Base-by-base conservation (phyloP, 2,113 vertebrate genomes). In the Gambusia affinis region DNA sequence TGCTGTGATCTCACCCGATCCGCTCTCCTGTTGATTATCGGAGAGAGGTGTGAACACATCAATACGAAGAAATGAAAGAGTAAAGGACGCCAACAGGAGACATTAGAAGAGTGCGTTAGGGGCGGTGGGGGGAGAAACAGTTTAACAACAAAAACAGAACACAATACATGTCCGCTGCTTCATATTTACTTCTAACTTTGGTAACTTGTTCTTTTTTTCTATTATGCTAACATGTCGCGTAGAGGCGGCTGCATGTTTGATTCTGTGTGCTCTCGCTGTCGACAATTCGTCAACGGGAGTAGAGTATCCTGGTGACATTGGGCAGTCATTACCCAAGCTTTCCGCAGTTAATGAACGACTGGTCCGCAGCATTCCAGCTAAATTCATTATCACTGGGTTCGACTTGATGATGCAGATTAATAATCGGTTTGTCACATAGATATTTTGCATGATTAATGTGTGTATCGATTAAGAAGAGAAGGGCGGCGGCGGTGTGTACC, bases 341-440 rank as follows among this genome's bases (percentile, higher is more conserved):
- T 95, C 94, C 94, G 92, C 93, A 95, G 91, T 95, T 95, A 94
- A 95, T 95, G 94, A 95, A 95, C 84, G 92, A 92, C 94, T 93
- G 91, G 92, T 95, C 92, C 92, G 94, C 91, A 92, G 93, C 92
- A 86, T 93, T 93, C 81, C 90, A 93, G 94, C 92, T 95, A 94
- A 95, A 95, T 95, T 95, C 92, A 95, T 95, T 94, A 93, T 89
- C 90, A 93, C 92, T 92, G 89, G 92, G 94, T 95, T 94, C 93
- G 92, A 94, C 91, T 93, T 91, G 94, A 94, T 92, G 92, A 90
- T 89, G 91, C 92, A 93, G 93, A 95, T 94, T 95, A 94, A 95
- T 95, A 95, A 95, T 94, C 94, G 93, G 89, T 95, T 95, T 95
- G 94, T 95, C 93, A 94, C 82, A 33, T 72, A 75, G 87, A 92